A percentile compares a stretch with the other conserved stretches of the same genome.
Conservation (phyloP, 2,113 vertebrate species). For the Anas platyrhynchos region DNA sequence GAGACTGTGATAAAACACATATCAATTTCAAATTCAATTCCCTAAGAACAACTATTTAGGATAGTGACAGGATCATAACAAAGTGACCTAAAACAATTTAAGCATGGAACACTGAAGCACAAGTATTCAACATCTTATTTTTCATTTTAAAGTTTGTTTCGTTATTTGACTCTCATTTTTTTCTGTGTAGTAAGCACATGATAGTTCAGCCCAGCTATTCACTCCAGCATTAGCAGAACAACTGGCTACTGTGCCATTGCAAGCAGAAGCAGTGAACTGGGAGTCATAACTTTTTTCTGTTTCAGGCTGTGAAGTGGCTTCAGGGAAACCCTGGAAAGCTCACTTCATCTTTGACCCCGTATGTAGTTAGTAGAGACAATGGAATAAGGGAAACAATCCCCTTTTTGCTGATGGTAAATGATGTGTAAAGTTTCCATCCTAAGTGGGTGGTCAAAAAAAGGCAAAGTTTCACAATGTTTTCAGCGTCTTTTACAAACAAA, state of each 20-base stretch:
- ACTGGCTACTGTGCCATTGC: not conserved
- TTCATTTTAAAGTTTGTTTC: not conserved
- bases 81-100: not conserved
- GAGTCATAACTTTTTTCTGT: not conserved
- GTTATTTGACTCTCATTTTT: not conserved
- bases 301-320: not conserved
- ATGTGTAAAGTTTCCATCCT: not conserved
- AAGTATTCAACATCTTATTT: not conserved
- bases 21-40: not conserved
- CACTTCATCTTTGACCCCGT: not conserved
- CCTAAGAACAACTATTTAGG: not conserved
- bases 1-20: not conserved
- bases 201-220: not conserved
- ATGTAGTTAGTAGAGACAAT: not conserved
- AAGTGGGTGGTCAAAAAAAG: not conserved
- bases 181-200: not conserved
- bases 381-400: not conserved
- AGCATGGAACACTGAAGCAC: not conserved
- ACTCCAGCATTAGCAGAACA: not conserved
- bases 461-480: not conserved
- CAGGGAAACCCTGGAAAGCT: not conserved
- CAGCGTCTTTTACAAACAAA: fast-evolving
- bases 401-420: not conserved
- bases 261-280: not conserved
- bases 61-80: not conserved